Percentiles rank a stretch among this genome's conserved stretches.
Evolutionary conservation across 1,140 invertebrate genomes (phyloP).

Genomic region (Atta cephalotes): DNA sequence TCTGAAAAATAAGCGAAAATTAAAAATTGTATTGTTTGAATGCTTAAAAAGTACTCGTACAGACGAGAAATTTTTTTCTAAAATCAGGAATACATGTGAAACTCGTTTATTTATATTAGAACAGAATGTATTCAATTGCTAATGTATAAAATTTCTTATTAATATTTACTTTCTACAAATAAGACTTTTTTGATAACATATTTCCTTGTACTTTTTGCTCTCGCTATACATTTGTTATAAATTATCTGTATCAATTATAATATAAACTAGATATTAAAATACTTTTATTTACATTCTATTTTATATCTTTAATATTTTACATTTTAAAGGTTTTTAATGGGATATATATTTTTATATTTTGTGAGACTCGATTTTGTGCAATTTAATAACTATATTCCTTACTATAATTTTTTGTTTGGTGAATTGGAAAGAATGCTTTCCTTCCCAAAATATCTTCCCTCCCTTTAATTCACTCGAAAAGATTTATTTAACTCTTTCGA

Average conservation of each 20-base stretch:
- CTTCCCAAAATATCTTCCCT: not conserved
- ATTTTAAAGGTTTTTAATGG: slow-evolving; percentile 6
- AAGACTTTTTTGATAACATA: no score
- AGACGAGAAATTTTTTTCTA: no score
- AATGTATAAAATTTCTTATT: no score
- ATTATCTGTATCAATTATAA: not conserved
- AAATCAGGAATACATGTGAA: no score
- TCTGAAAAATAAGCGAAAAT: no score
- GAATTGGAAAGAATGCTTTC: slow-evolving; percentile 11
- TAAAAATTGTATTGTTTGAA: no score
- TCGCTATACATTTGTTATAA: not conserved
- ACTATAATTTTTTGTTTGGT: slow-evolving; percentile 13
- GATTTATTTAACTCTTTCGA: slow-evolving; percentile 37
- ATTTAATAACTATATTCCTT: not conserved
- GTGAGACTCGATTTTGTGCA: not conserved
- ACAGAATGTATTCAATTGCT: no score
- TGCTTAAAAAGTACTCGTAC: no score
- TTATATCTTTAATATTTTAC: not conserved
- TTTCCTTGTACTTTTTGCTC: no score
- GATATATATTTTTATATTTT: not conserved
- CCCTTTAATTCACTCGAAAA: slow-evolving; percentile 8
- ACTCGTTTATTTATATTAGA: no score
- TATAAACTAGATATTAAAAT: not conserved
- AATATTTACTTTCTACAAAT: no score
- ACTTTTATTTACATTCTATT: not conserved